Evolutionary conservation across 2,888 invertebrate species (phyloP), one percentile per base, ranked within the genome.

Genomic region (Phania funesta): DNA sequence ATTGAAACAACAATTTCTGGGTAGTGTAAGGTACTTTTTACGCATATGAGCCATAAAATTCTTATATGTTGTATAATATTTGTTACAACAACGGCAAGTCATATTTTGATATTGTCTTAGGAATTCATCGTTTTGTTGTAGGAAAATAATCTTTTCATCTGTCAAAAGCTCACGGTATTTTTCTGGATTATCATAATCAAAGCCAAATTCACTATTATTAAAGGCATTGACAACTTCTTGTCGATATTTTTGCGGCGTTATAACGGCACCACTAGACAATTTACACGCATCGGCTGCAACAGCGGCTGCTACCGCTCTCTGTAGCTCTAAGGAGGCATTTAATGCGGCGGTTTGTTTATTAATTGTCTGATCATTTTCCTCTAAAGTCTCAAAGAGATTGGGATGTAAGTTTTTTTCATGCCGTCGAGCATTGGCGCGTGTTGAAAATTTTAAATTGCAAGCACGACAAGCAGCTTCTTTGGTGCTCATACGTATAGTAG

Each of bases 31-130:
- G 85, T 91, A 91, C 84, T 90, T 91, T 76, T 91, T 91, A 24
- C 91, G 88, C 87, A 91, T 91, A 78, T 91, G 91, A 6, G 91
- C 91, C 91, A 91, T 91, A 67, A 91, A 91, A 64, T 90, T 89
- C 83, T 91, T 91, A 68, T 91, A 91, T 3, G 90, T 90, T 32
- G 87, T 87, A 80, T 90, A 91, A 68, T 86, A 88, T 80, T 90
- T 90, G 73, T 88, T 87, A 78, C 91, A 91, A 71, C 91, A 91
- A 20, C 89, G 90, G 73, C 91, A 91, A 5, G 89, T 91, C 90
- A 91, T 90, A 54, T 87, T 89, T 83, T 91, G 91, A 79, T 90
- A 91, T 74, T 91, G 91, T 50, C 89, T 89, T 2, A 91, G 86
- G 73, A 91, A 91, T 60, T 91, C 90, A 9, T 87, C 87, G 83